Conservation (phyloP, 2,113 vertebrate genomes). For the Peromyscus polionotus region DNA sequence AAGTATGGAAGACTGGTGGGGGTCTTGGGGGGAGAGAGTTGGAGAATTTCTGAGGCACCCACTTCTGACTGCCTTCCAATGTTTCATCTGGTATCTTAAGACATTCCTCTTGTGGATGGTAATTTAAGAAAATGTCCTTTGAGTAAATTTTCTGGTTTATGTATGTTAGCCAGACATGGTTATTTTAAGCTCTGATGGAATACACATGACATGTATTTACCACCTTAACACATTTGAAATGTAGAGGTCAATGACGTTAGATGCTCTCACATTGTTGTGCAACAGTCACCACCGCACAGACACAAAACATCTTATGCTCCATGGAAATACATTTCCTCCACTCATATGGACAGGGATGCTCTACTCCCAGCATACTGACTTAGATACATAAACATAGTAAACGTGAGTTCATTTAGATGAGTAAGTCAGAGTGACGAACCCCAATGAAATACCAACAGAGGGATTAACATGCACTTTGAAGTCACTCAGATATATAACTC, state of each 20-base stretch:
- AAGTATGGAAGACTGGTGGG: not conserved
- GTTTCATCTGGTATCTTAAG: not conserved
- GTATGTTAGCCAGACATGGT: not conserved
- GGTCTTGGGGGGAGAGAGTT: not conserved
- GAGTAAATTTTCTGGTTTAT: not conserved
- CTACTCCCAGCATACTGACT: not conserved
- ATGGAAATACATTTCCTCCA: conserved; percentile 25
- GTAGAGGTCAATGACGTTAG: not conserved
- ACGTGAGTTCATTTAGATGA: conserved; percentile 74
- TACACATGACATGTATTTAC: not conserved
- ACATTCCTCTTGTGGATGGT: not conserved
- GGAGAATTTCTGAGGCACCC: not conserved
- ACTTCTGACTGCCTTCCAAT: not conserved
- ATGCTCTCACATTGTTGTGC: not conserved
- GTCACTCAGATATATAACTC: conserved; percentile 54
- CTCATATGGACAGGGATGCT: not conserved
- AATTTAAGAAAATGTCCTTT: not conserved
- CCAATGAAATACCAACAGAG: conserved; percentile 70
- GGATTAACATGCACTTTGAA: conserved; percentile 74
- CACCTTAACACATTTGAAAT: not conserved
- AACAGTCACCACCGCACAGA: no score
- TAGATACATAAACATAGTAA: conserved; percentile 39
- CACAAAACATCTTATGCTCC: no score
- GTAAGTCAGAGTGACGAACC: conserved; percentile 67
- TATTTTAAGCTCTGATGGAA: not conserved